Evolutionary conservation across 2,888 invertebrate species (phyloP).

Genomic region (Megamerina dolium): DNA sequence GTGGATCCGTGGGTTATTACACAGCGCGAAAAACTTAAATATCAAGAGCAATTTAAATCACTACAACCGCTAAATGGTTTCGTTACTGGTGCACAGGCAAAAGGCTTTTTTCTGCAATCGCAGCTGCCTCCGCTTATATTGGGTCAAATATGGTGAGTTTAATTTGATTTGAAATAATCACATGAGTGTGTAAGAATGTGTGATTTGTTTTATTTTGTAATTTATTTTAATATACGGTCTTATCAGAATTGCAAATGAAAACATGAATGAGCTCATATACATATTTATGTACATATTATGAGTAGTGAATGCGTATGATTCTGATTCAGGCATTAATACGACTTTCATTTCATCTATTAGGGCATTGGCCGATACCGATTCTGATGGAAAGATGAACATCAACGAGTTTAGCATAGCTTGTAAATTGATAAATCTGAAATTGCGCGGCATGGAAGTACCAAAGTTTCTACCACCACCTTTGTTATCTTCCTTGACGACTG

Average conservation of each 20-base stretch:
- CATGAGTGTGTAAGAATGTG: background rate
- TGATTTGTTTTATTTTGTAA: too few relatives aligned
- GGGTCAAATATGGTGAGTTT: slow-evolving; percentile 89
- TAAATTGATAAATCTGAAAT: slow-evolving; percentile 88
- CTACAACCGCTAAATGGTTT: slow-evolving; percentile 81
- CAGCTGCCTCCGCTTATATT: slow-evolving; percentile 83
- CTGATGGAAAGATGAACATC: slow-evolving; percentile 93
- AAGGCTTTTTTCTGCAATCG: slow-evolving; percentile 86
- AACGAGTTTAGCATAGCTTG: slow-evolving; percentile 98
- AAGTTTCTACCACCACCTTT: slow-evolving; percentile 73
- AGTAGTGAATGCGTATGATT: too few relatives aligned
- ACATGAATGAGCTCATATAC: background rate
- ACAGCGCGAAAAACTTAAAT: slow-evolving; percentile 79
- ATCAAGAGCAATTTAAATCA: slow-evolving; percentile 85
- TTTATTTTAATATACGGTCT: too few relatives aligned
- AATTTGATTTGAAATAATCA: background rate
- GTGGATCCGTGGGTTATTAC: slow-evolving; percentile 84
- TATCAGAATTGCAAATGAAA: background rate
- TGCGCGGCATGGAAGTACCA: slow-evolving; percentile 88
- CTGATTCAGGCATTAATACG: too few relatives aligned
- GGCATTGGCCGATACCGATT: slow-evolving; percentile 89
- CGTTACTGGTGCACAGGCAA: slow-evolving; percentile 88
- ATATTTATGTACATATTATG: background rate
- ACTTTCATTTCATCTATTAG: too few relatives aligned
- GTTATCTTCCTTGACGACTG: slow-evolving; percentile 60